Conservation (phyloP, 2,113 vertebrate species). For the Ptilorrhoa leucosticta region DNA sequence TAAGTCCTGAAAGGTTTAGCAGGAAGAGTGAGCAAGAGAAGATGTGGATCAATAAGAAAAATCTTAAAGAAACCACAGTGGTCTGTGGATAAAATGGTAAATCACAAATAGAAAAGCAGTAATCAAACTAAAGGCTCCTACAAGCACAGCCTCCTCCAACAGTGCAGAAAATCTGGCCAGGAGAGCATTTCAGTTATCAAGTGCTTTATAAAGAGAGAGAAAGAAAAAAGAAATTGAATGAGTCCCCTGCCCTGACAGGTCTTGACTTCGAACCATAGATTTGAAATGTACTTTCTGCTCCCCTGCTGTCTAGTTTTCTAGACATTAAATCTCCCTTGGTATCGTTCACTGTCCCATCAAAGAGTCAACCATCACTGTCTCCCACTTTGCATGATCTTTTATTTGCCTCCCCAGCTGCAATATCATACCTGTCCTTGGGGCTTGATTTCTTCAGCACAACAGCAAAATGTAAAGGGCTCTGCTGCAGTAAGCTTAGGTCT, state of each 20-base stretch:
- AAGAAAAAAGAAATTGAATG: not conserved
- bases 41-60: not conserved
- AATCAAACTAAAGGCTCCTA: not conserved
- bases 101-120: not conserved
- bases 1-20: not conserved
- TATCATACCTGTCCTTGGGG: not conserved
- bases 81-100: not conserved
- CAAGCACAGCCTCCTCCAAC: not conserved
- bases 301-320: not conserved
- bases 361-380: not conserved
- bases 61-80: not conserved
- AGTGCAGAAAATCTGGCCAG: not conserved
- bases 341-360: not conserved
- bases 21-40: not conserved
- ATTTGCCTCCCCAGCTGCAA: not conserved
- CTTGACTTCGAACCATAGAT: not conserved
- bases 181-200: not conserved
- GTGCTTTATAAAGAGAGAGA: not conserved
- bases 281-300: not conserved
- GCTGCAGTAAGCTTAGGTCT: not conserved
- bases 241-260: not conserved
- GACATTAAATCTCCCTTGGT: not conserved
- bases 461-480: not conserved
- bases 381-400: not conserved
- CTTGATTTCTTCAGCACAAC: not conserved